phyloP scores from a whole-genome alignment of 2,113 vertebrate genomes.

The Addax nasomaculatus region DNA sequence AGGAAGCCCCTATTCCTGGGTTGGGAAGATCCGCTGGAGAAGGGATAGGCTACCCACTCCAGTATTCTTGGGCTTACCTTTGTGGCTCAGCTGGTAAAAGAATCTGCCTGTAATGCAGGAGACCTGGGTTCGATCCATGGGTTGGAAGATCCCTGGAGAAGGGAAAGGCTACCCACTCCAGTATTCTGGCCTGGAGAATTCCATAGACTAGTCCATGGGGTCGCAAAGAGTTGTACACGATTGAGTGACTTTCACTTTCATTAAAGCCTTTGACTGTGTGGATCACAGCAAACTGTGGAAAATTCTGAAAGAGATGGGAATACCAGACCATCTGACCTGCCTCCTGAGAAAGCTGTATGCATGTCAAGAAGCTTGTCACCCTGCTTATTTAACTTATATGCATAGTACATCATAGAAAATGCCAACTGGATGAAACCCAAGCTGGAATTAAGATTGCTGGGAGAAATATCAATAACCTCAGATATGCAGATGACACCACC shows the following conservation, averaged over 20 bases:
- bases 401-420: background rate
- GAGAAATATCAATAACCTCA: background rate
- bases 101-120: background rate
- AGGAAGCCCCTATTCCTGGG: background rate
- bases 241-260: background rate
- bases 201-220: background rate
- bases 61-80: background rate
- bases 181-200: background rate
- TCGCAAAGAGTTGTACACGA: accelerated
- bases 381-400: background rate
- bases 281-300: background rate
- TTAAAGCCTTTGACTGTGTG: background rate
- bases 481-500: background rate
- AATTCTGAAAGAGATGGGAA: background rate
- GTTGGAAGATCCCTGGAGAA: background rate
- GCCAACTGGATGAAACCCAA: background rate
- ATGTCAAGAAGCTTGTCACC: background rate
- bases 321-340: background rate
- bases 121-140: background rate
- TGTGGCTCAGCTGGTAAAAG: background rate
- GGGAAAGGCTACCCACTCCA: background rate
- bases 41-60: background rate
- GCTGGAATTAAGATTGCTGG: background rate
- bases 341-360: background rate
- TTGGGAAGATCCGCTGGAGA: background rate